phyloP scores from a whole-genome alignment of 1,140 invertebrate species.

The Cydia strobilella region DNA sequence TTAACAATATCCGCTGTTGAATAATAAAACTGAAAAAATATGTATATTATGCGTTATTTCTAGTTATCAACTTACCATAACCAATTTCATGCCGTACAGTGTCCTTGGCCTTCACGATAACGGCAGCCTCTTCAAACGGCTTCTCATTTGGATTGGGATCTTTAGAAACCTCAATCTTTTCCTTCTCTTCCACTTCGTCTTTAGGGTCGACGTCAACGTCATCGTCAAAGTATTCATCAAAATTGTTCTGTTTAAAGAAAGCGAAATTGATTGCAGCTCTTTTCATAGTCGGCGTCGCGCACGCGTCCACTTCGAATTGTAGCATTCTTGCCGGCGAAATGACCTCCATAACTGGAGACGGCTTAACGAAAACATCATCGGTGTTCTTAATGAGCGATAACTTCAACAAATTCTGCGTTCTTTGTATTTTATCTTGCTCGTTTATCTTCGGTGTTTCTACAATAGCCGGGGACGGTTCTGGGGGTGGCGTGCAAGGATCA shows the following conservation, averaged over 20 bases:
- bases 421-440: conserved; percentile 37
- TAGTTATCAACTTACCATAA: conserved; percentile 59
- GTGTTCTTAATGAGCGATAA: conserved; percentile 59
- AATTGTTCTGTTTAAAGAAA: conserved; percentile 68
- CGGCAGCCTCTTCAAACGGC: conserved; percentile 62
- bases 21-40: not conserved
- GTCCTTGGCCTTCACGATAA: conserved; percentile 60
- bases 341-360: conserved; percentile 60
- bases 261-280: conserved; percentile 68
- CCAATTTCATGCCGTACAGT: conserved; percentile 73
- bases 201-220: conserved; percentile 39
- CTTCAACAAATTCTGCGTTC: conserved; percentile 56
- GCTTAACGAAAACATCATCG: conserved; percentile 65
- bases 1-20: not conserved
- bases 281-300: conserved; percentile 72
- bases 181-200: conserved; percentile 50
- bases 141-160: conserved; percentile 34
- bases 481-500: conserved; percentile 30
- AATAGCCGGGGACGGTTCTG: conserved; percentile 50
- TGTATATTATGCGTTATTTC: not conserved
- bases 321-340: conserved; percentile 74
- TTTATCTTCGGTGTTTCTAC: conserved; percentile 55
- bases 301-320: conserved; percentile 67
- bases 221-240: conserved; percentile 63
- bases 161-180: conserved; percentile 47